Base-by-base conservation (phyloP, 2,797 vertebrate genomes). In the Tolypeutes matacus region DNA sequence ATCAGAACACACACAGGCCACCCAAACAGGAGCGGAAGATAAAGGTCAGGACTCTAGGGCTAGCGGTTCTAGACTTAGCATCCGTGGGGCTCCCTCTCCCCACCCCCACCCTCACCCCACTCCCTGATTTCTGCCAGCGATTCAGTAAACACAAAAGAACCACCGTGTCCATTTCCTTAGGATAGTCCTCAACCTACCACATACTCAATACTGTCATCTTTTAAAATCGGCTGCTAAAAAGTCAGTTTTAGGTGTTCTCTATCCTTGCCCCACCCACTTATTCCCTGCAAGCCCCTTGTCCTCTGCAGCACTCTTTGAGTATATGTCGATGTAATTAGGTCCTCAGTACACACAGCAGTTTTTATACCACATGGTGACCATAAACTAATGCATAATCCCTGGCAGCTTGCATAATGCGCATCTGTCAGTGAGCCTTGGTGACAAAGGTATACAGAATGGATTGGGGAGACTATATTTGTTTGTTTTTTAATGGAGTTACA, bases 331-430 rank as follows among this genome's bases (percentile, higher is more conserved):
- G 36, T 17, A 18, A 7, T 75, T 93, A 13, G 1, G 62, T 73
- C 89, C 64, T 8, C 77, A 5, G 18, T 7, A 42, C 3, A 1
- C 3, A 0, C 91, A 93, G 96, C 62, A 14, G 67, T 92, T 97
- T 96, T 78, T 2, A 14, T 80, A 73, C 92, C 87, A 36, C 4
- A 2, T 46, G 10, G 18, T 14, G 69, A 94, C 96, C 94, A 89
- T 96, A 96, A 91, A 82, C 53, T n/a, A 87, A 64, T n/a, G 86
- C 5, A 0, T 86, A 95, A 96, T 97, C 98, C 96, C 96, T 92
- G 89, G 90, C 96, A 94, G 93, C 89, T 78, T 86, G 83, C 88
- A 77, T 51, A 73, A 86, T 0, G 0, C 77, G 31, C 92, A 93
- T 90, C 96, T 94, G 97, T 94, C 97, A 90, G 11, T 49, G 86